Base-by-base conservation (phyloP, 2,797 vertebrate genomes). In the Gymnocypris eckloni region DNA sequence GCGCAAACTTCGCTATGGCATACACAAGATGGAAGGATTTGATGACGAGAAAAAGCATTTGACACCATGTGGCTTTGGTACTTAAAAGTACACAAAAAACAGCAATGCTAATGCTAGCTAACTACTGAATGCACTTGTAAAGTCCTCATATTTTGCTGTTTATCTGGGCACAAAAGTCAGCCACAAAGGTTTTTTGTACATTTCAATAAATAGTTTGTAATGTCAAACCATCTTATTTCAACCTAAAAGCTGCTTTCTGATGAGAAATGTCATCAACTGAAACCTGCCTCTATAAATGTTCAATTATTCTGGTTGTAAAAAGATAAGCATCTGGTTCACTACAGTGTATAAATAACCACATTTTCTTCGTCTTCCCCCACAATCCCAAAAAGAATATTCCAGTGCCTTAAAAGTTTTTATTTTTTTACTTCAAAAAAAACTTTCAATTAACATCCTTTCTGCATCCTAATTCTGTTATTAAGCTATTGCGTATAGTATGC, bases 231-330 rank as follows among this genome's bases (percentile, higher is more conserved):
- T 28, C 5, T 28, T 45, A 79, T 50, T 67, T 37, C 39, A 79
- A 64, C 39, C 8, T 45, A 79, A 80, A 80, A 67, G 79, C 79
- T 80, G 79, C 79, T 80, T 67, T 67, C 61, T 67, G 61, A 33
- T 33, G 61, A 48, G 16, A 67, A 67, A 9, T 67, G 43, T 67
- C 45, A 43, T 80, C 61, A 79, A 43, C 12, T 43, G 22, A 79
- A 59, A 37, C 25, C 25, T 80, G 41, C 79, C 78, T 79, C 64
- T 67, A 48, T 80, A 67, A 67, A 67, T 50, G 61, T 80, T 28
- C 2, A 80, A 37, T 37, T 67, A 80, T 54, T 56, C 5, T 59
- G n/a, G 48, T 82, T 56, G 4, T 41, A 70, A 59, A 82, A 82
- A 56, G 37, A 15, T 28, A 54, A 54, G 66, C 18, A 20, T 81